A percentile compares a stretch with the other conserved stretches of the same genome.
These are phyloP conservation scores for Petrocephalus microphthalmus DNA, from an alignment of 2,113 vertebrate genomes.

Conservation along the genomic window DNA sequence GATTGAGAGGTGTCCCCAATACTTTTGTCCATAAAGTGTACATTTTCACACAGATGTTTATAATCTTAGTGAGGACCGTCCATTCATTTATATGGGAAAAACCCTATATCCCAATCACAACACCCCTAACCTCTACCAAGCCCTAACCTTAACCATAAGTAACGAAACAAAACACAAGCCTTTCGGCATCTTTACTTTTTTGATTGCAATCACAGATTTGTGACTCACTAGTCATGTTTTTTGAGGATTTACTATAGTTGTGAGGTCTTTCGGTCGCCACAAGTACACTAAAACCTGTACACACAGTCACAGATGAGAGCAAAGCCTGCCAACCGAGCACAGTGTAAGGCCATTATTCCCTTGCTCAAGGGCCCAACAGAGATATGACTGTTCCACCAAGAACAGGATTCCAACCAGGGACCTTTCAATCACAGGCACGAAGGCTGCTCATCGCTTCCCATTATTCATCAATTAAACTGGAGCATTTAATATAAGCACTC, in stretches of 20 bases:
- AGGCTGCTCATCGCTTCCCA: background rate
- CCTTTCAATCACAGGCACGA: background rate
- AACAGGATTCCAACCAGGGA: background rate
- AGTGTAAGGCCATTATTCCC: background rate
- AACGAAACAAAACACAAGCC: too few relatives aligned
- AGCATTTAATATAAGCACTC: background rate
- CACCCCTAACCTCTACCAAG: too few relatives aligned
- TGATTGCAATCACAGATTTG: too few relatives aligned
- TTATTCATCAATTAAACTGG: background rate
- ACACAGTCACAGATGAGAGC: background rate
- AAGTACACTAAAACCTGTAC: too few relatives aligned
- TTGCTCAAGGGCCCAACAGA: background rate
- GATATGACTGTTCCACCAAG: background rate
- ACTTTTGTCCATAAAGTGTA: background rate
- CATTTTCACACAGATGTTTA: background rate
- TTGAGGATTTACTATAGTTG: too few relatives aligned
- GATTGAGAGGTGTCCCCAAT: background rate
- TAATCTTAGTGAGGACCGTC: too few relatives aligned
- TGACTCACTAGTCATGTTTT: too few relatives aligned
- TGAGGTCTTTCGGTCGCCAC: too few relatives aligned
- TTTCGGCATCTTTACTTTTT: too few relatives aligned
- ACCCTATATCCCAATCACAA: too few relatives aligned
- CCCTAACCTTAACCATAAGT: too few relatives aligned
- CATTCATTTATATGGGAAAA: too few relatives aligned
- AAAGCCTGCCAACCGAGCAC: background rate